Evolutionary conservation across 2,888 invertebrate species (phyloP).

Genomic region (Lutraria lutraria): DNA sequence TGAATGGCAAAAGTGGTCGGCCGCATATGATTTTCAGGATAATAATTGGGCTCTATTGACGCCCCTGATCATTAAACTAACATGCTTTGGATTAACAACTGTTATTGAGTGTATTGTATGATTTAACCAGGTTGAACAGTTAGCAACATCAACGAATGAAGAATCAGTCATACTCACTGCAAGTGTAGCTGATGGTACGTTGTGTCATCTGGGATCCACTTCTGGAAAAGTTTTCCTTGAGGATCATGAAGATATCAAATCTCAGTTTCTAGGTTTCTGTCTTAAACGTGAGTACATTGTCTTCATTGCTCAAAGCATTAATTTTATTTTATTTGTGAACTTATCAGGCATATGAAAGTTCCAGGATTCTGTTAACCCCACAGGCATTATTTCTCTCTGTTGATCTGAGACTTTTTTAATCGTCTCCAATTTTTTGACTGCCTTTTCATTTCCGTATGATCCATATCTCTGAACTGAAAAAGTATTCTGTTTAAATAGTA

Average conservation of each 20-base stretch:
- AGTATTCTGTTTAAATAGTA: no score
- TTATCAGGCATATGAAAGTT: no score
- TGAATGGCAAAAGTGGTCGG: no score
- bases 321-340: background rate
- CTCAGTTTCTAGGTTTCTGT: slow-evolving; percentile 50
- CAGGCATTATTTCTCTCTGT: no score
- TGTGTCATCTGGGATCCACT: slow-evolving; percentile 36
- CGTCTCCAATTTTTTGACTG: no score
- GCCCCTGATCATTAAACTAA: no score
- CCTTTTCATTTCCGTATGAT: no score
- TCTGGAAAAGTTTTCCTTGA: slow-evolving; percentile 45
- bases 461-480: no score
- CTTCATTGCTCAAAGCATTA: background rate
- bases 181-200: slow-evolving; percentile 43
- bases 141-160: slow-evolving; percentile 40
- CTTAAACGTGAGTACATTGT: slow-evolving; percentile 33
- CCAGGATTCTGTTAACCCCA: no score
- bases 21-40: no score
- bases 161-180: slow-evolving; percentile 45
- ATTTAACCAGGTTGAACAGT: slow-evolving; percentile 39
- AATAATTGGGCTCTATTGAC: no score
- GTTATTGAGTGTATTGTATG: background rate
- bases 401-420: no score
- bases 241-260: slow-evolving; percentile 49
- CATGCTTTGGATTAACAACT: background rate